Base-by-base conservation (phyloP, 2,888 invertebrate genomes). In the Rhamphomyia laevipes region DNA sequence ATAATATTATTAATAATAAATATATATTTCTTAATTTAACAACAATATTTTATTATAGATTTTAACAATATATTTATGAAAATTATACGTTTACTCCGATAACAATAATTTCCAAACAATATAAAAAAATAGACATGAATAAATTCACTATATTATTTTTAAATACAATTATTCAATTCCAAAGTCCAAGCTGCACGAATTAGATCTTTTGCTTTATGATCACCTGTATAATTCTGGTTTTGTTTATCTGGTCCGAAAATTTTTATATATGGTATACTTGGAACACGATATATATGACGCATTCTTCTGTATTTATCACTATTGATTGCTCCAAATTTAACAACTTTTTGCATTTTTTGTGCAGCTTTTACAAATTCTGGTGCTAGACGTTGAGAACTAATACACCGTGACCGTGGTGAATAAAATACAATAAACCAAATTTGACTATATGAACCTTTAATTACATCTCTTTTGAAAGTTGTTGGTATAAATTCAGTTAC, bases 371-470 rank as follows among this genome's bases (percentile, higher is more conserved):
- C 88, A 96, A 96, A 99, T 56, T 95, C 89, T 0, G 97, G 97
- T 48, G 87, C 96, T 47, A 99, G 74, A 66, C 86, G 92, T 74
- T 97, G 96, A 73, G 95, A 95, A 70, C 95, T 94, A 6, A 94
- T 93, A 68, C 94, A 95, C 88, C 94, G 94, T 0, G 91, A 95
- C 88, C 94, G 94, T 0, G 91, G 91, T 7, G 97, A 97, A 71
- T 82, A 97, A 77, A 99, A 97, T 72, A 97, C 96, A 2, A 99
- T 93, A 58, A 99, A 72, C 95, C 96, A 97, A 70, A 94, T 78
- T 63, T 3, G 3, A 15, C 6, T 37, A 15, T 97, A 96, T 15
- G 95, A 90, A 44, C 93, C 92, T 58, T 90, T 78, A 58, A 96
- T 67, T 15, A 99, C 96, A 48, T 86, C 69, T 67, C 88, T 83